These are phyloP conservation scores for Drosophila pullipes DNA, from an alignment of 2,888 invertebrate species.

Conservation along the genomic window DNA sequence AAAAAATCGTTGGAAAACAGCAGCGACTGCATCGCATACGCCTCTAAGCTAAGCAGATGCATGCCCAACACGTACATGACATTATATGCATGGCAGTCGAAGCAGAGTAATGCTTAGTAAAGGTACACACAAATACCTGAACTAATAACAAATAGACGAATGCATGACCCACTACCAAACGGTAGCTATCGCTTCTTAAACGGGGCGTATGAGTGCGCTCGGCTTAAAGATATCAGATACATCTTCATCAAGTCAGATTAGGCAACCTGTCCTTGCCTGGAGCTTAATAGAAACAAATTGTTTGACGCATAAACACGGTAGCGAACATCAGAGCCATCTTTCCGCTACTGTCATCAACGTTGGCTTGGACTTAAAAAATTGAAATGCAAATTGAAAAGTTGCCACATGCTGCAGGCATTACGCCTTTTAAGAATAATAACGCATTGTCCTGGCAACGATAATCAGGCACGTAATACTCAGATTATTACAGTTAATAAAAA, in stretches of 20 bases:
- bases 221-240: conserved; percentile 22
- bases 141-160: not conserved
- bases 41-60: conserved; percentile 59
- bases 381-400: conserved; percentile 34
- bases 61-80: conserved; percentile 58
- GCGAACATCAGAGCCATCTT: conserved; percentile 49
- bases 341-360: conserved; percentile 24
- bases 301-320: conserved; percentile 59
- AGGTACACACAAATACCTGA: conserved; percentile 10
- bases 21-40: conserved; percentile 1
- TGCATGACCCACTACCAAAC: conserved; percentile 11
- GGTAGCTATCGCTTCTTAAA: conserved; percentile 6
- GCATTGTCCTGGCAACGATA: conserved; percentile 45
- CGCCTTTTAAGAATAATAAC: conserved; percentile 36
- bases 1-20: conserved; percentile 6
- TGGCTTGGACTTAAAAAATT: conserved; percentile 24
- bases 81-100: conserved; percentile 39
- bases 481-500: conserved; percentile 63
- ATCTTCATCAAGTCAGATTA: conserved; percentile 36
- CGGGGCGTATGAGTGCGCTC: conserved; percentile 45
- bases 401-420: conserved; percentile 25
- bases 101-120: conserved; percentile 9
- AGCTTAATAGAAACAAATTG: conserved; percentile 74
- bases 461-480: conserved; percentile 42
- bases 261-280: conserved; percentile 21